Base-by-base conservation (phyloP, 2,797 vertebrate genomes). In the Lacerta agilis region DNA sequence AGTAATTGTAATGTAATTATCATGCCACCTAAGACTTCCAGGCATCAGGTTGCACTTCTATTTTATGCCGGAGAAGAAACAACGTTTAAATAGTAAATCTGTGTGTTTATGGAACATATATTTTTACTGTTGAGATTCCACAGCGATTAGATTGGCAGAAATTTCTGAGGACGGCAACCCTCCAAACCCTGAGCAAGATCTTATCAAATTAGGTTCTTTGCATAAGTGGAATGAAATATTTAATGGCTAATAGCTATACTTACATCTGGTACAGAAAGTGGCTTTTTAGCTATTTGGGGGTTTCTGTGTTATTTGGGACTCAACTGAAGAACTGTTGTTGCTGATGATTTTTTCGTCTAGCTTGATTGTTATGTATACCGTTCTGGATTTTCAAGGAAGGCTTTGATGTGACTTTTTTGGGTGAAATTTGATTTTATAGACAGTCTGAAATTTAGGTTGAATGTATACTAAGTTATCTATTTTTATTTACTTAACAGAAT, bases 1-100 rank as follows among this genome's bases (percentile, higher is more conserved):
- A 82, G 93, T 90, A 93, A 91, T 89, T 94, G 89, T 91, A 92
- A 88, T 75, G 90, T 92, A 94, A 94, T 95, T 94, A 93, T 93
- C 91, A 86, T 93, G 92, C 86, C 90, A 85, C 88, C 90, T 93
- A 93, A 95, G 94, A 86, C 91, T 83, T 90, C 71, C 86, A 86
- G 90, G 90, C 90, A 90, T 96, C 92, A 93, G 86, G 93, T 95
- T 95, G 89, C 90, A 91, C 91, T 93, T 64, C 94, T 90, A 87
- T 92, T 94, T 94, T 92, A 89, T 90, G 18, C 58, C 18, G 2
- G 58, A 61, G 58, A 61, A 61, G 23, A 64, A 64, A 94, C 83
- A 94, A 25, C 92, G 91, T 95, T 93, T 94, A 95, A 94, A 95
- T 91, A 76, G 90, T 90, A 93, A 91, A 89, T 85, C 78, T 83